Evolutionary conservation across 2,888 invertebrate species (phyloP).

Genomic region (Spisula subtruncata): DNA sequence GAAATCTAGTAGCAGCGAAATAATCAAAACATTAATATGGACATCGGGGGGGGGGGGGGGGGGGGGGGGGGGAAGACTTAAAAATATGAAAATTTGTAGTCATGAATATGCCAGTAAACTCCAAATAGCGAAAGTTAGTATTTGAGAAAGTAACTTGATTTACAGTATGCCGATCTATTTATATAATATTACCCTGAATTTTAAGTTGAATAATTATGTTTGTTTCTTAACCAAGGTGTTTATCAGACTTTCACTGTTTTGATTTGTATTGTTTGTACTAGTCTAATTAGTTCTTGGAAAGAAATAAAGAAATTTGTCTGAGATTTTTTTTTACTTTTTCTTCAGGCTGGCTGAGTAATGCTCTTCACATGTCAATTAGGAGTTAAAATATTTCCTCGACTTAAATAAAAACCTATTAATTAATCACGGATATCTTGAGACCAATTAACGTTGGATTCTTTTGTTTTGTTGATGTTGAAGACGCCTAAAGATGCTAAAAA

Average conservation of each 20-base stretch:
- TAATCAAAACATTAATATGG: too few relatives aligned
- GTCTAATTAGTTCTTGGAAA: not conserved
- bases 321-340: not conserved
- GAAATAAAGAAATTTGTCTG: not conserved
- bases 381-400: not conserved
- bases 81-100: too few relatives aligned
- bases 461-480: not conserved
- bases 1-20: too few relatives aligned
- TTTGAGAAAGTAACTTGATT: too few relatives aligned
- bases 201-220: not conserved
- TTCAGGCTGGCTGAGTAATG: not conserved
- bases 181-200: too few relatives aligned
- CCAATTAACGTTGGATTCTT: conserved; percentile 16
- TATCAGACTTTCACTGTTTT: not conserved
- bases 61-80: too few relatives aligned
- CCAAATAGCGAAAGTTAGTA: too few relatives aligned
- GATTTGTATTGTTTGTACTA: not conserved
- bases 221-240: not conserved
- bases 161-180: too few relatives aligned
- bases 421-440: not conserved
- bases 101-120: too few relatives aligned
- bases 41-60: too few relatives aligned
- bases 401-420: conserved; percentile 5
- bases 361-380: conserved; percentile 6
- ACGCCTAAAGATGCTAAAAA: not conserved